Conservation (phyloP, 1,140 invertebrate genomes). For the Lepidurus couesii region DNA sequence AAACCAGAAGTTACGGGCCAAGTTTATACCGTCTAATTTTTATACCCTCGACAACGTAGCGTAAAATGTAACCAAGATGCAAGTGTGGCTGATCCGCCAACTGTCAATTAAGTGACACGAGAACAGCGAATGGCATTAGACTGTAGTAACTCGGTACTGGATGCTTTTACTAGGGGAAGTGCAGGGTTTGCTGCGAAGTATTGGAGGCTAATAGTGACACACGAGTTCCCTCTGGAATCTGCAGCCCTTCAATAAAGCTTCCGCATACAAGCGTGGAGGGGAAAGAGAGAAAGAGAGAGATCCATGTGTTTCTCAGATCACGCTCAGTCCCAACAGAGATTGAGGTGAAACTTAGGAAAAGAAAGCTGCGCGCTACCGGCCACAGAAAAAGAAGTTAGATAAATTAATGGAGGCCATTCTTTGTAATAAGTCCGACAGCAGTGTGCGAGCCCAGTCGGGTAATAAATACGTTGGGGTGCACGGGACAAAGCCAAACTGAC, state of each 20-base stretch:
- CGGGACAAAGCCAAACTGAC: not conserved
- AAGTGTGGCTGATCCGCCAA: no score
- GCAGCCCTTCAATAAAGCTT: not conserved
- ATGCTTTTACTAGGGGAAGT: not conserved
- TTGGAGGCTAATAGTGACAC: not conserved
- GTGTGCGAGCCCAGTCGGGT: slow-evolving; percentile 7
- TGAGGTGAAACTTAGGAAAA: not conserved
- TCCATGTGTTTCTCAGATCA: not conserved
- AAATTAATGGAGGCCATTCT: slow-evolving; percentile 10
- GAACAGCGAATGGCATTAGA: not conserved
- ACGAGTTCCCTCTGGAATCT: not conserved
- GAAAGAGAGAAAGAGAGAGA: not conserved
- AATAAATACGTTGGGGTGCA: not conserved
- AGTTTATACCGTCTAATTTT: no score
- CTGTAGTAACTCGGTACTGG: not conserved
- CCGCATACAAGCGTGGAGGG: not conserved
- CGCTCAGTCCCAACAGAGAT: not conserved
- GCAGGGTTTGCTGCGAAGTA: not conserved
- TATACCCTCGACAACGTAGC: no score
- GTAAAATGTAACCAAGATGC: no score
- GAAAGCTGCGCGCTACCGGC: not conserved
- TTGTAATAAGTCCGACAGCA: slow-evolving; percentile 9
- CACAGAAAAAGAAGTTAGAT: slow-evolving; percentile 3
- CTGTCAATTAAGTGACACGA: not conserved
- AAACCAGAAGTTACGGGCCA: not conserved